A percentile compares a stretch with the other conserved stretches of the same genome.
These are phyloP conservation scores for Noctuana brunneofusca DNA, from an alignment of 2,888 invertebrate genomes.

Conservation along the genomic window DNA sequence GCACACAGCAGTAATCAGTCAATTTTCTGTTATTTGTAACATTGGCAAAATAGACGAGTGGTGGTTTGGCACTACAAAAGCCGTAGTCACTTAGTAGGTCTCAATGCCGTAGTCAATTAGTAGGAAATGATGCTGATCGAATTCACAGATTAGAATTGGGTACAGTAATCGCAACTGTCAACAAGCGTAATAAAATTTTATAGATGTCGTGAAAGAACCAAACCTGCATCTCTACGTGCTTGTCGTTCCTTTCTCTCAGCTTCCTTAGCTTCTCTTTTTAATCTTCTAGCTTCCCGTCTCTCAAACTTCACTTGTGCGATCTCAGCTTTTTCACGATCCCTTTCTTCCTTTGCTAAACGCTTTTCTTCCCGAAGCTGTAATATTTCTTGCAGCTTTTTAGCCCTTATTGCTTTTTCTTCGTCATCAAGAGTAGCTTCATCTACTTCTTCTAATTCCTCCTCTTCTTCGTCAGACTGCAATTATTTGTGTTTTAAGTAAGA, in stretches of 20 bases:
- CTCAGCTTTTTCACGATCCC: constrained; percentile 55
- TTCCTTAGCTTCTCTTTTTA: constrained; percentile 63
- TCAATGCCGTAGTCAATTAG: too few relatives aligned
- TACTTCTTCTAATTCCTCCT: constrained; percentile 68
- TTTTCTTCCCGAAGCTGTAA: constrained; percentile 54
- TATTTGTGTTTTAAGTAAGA: background rate
- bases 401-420: constrained; percentile 65
- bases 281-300: constrained; percentile 59
- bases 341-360: constrained; percentile 56
- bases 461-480: constrained; percentile 56
- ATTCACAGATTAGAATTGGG: too few relatives aligned
- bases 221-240: constrained; percentile 61
- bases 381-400: constrained; percentile 53
- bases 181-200: too few relatives aligned
- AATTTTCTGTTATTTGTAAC: too few relatives aligned
- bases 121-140: too few relatives aligned
- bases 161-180: too few relatives aligned
- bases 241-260: constrained; percentile 60
- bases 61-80: too few relatives aligned
- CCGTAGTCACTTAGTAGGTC: too few relatives aligned
- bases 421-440: constrained; percentile 70
- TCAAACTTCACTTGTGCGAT: constrained; percentile 57
- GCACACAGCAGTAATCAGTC: too few relatives aligned
- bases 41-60: too few relatives aligned
- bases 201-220: background rate